These are phyloP conservation scores for Trichopria drosophilae DNA, from an alignment of 2,888 invertebrate species.

Conservation along the genomic window DNA sequence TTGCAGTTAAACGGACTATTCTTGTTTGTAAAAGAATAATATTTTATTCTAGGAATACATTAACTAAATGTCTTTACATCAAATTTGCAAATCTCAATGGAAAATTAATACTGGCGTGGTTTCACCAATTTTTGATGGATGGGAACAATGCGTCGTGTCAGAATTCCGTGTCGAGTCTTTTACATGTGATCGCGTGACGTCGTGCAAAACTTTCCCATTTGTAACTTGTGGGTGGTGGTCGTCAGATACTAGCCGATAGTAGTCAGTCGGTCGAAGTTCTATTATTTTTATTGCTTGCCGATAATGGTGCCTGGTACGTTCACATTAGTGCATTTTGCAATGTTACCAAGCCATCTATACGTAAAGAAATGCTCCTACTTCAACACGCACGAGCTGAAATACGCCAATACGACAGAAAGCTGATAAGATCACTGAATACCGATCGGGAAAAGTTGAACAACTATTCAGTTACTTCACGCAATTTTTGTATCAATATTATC, in stretches of 20 bases:
- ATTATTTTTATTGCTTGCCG: slow-evolving; percentile 44
- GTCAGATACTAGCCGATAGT: slow-evolving; percentile 48
- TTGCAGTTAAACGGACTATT: no score
- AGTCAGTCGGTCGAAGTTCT: slow-evolving; percentile 41
- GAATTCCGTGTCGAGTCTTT: no score
- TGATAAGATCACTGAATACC: slow-evolving; percentile 39
- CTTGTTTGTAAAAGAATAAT: no score
- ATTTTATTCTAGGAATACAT: no score
- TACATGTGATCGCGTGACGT: slow-evolving; percentile 45
- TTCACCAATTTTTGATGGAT: no score
- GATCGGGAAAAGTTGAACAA: slow-evolving; percentile 22
- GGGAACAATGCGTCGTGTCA: no score
- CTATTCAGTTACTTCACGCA: slow-evolving; percentile 15
- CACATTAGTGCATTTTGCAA: not conserved
- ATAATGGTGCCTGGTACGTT: slow-evolving; percentile 34
- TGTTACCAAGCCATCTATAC: slow-evolving; percentile 14
- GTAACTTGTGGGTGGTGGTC: slow-evolving; percentile 40
- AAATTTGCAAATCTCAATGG: no score
- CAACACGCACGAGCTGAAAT: slow-evolving; percentile 38
- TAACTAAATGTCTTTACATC: no score
- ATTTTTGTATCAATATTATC: no score
- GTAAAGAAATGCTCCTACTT: slow-evolving; percentile 40
- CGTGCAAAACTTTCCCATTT: slow-evolving; percentile 50
- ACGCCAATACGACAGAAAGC: slow-evolving; percentile 42
- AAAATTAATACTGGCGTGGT: no score